Percentiles rank a stretch among this genome's conserved stretches.
phyloP scores from a whole-genome alignment of 2,888 invertebrate genomes.

The Andrena fulva region DNA sequence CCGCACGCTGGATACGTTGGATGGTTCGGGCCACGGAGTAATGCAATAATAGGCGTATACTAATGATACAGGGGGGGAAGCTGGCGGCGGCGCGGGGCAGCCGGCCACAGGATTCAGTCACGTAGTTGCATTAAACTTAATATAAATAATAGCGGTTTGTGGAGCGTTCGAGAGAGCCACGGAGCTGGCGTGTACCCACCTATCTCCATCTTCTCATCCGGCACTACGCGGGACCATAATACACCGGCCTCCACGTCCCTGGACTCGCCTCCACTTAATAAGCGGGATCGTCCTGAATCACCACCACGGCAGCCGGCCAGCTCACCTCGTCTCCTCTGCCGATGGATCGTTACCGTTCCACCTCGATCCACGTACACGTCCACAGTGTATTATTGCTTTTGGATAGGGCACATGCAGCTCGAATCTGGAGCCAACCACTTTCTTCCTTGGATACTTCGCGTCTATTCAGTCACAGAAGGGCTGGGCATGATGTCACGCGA shows the following conservation, averaged over 20 bases:
- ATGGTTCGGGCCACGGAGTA: constrained; percentile 76
- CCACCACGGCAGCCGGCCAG: constrained; percentile 78
- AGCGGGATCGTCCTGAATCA: constrained; percentile 83
- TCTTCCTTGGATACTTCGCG: background rate
- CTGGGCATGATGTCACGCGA: background rate
- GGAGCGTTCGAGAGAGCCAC: constrained; percentile 75
- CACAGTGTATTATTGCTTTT: constrained; percentile 68
- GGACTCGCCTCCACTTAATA: constrained; percentile 84
- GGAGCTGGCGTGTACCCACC: constrained; percentile 77
- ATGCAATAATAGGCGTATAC: constrained; percentile 85
- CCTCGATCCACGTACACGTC: constrained; percentile 53
- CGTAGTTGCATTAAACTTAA: constrained; percentile 85
- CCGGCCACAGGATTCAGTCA: constrained; percentile 82
- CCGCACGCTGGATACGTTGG: constrained; percentile 54
- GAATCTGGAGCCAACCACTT: background rate
- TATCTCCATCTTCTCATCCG: constrained; percentile 82
- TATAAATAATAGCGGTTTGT: constrained; percentile 85
- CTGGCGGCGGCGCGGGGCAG: constrained; percentile 64
- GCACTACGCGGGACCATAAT: constrained; percentile 79
- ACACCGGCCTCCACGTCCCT: constrained; percentile 77
- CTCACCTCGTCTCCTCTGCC: constrained; percentile 57
- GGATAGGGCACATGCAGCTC: constrained; percentile 54
- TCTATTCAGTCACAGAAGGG: background rate
- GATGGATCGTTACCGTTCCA: constrained; percentile 68
- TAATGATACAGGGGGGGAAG: constrained; percentile 82